phyloP scores from a whole-genome alignment of 2,113 vertebrate species.

The Amazona guildingii region DNA sequence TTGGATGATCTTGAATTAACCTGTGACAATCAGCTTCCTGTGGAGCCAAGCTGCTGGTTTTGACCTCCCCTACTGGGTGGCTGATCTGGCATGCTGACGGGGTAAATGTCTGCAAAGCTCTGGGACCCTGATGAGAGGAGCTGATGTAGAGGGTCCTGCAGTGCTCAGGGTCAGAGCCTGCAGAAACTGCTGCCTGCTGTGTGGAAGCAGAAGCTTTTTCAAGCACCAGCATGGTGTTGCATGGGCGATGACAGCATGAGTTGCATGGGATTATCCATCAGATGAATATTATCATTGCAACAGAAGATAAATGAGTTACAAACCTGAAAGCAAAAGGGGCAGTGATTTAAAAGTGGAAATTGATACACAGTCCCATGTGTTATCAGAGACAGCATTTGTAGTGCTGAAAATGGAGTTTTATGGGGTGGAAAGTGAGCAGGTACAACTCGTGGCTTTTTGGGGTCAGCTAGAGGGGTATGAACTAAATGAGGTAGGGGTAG shows the following conservation, averaged over 20 bases:
- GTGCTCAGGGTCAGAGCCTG: background rate
- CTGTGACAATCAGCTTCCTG: background rate
- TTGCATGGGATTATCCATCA: background rate
- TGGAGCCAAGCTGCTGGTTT: background rate
- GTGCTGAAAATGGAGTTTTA: background rate
- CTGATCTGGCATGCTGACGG: fast-evolving
- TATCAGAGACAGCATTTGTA: background rate
- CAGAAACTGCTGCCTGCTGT: background rate
- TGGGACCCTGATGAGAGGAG: background rate
- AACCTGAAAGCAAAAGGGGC: background rate
- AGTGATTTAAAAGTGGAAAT: background rate
- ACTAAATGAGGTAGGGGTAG: background rate
- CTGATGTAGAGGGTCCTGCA: background rate
- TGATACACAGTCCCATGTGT: background rate
- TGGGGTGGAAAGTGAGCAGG: background rate
- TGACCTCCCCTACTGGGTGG: background rate
- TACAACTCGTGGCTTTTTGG: background rate
- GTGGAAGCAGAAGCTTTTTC: background rate
- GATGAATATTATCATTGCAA: background rate
- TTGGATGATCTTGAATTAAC: background rate
- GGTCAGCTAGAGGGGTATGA: background rate
- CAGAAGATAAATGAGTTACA: background rate
- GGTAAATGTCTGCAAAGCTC: background rate
- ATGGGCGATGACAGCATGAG: fast-evolving
- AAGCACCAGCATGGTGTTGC: fast-evolving